A percentile compares a stretch with the other conserved stretches of the same genome.
phyloP scores from a whole-genome alignment of 2,888 invertebrate species.

The Pomacea canaliculata region DNA sequence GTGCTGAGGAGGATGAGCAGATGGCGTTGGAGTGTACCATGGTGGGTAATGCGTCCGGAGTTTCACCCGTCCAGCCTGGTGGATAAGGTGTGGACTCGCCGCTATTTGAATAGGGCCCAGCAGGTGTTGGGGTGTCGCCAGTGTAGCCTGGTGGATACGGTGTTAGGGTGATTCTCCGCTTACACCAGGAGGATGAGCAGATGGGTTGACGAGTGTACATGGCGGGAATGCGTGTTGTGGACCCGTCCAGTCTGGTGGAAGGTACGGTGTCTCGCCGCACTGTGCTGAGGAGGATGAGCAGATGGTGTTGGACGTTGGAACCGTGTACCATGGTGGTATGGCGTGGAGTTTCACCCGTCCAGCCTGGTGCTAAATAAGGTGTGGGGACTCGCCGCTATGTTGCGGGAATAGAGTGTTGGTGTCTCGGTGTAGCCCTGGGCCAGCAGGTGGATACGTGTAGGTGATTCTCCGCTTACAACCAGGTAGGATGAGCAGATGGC shows the following conservation, averaged over 20 bases:
- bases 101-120: background rate
- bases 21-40: constrained; percentile 1
- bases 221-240: too few species aligned
- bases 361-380: background rate
- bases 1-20: background rate
- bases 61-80: constrained; percentile 21
- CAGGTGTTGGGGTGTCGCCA: constrained; percentile 10
- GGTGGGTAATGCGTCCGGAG: too few species aligned
- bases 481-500: constrained; percentile 1
- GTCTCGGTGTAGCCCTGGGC: too few species aligned
- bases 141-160: constrained; percentile 18
- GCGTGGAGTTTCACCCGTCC: too few species aligned
- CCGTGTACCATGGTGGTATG: constrained; percentile 18
- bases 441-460: too few species aligned
- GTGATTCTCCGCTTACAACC: too few species aligned
- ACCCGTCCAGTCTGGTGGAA: too few species aligned
- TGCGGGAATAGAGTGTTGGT: too few species aligned
- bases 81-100: constrained; percentile 14
- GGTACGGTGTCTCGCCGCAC: background rate
- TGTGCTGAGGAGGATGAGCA: constrained; percentile 12
- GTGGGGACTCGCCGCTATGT: background rate
- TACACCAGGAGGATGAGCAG: background rate
- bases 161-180: constrained; percentile 6
- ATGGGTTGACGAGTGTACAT: background rate
- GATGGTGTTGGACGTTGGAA: constrained; percentile 13